Conservation (phyloP, 2,113 vertebrate species). For the Centrocercus urophasianus region DNA sequence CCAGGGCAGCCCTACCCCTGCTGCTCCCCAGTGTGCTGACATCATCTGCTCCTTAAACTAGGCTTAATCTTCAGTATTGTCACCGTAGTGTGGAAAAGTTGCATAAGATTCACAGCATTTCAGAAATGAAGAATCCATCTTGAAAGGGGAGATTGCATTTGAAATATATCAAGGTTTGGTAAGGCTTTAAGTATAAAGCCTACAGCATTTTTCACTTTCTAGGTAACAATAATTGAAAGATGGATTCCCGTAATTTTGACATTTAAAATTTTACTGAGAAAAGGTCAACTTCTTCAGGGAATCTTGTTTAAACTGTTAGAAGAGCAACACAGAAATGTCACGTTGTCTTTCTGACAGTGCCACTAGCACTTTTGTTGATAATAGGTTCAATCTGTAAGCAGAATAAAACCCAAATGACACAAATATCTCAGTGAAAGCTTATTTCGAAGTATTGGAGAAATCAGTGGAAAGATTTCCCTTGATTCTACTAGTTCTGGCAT, state of each 20-base stretch:
- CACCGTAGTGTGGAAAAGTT: neutral
- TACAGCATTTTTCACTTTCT: conserved; percentile 51
- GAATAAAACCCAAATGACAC: conserved; percentile 2
- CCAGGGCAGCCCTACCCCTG: neutral
- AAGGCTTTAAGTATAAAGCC: conserved; percentile 39
- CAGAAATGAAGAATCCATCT: neutral
- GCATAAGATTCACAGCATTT: neutral
- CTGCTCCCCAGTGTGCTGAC: neutral
- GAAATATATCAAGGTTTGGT: conserved; percentile 43
- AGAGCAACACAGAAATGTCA: conserved; percentile 46
- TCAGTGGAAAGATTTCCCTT: neutral
- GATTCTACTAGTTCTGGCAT: neutral
- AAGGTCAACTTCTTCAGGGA: conserved; percentile 70
- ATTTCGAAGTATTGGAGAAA: neutral
- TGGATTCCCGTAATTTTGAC: conserved; percentile 52
- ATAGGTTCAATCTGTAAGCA: conserved; percentile 24
- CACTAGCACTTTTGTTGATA: conserved; percentile 57
- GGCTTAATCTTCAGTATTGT: neutral
- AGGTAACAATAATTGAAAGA: conserved; percentile 70
- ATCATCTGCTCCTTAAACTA: neutral
- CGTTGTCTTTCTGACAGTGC: conserved; percentile 32
- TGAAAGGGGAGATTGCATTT: conserved; percentile 25
- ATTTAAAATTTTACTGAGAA: conserved; percentile 63
- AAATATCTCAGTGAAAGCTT: neutral
- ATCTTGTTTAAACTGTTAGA: conserved; percentile 22